Conservation (phyloP, 2,888 invertebrate species). For the Ashinkailepas kermadecensis region DNA sequence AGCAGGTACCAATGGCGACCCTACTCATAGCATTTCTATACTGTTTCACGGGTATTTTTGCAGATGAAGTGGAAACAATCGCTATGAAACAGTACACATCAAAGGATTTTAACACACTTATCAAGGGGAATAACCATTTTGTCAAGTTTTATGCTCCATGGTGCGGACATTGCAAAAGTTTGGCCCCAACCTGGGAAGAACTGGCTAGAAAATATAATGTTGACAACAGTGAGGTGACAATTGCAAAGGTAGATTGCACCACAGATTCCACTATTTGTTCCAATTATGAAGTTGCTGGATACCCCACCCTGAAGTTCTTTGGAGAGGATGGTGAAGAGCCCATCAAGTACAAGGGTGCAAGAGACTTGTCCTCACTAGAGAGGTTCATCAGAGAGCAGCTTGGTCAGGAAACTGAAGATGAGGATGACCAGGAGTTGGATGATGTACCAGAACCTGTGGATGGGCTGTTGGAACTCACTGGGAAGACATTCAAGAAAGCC, state of each 20-base stretch:
- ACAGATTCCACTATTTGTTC: conserved; percentile 59
- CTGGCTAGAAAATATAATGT: conserved; percentile 41
- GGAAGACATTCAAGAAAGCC: conserved; percentile 25
- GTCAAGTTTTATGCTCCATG: conserved; percentile 88
- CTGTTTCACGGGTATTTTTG: not conserved
- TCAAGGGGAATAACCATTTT: conserved; percentile 65
- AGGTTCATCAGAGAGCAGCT: conserved; percentile 69
- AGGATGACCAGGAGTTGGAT: conserved; percentile 35
- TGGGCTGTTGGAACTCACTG: conserved; percentile 56
- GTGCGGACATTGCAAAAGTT: conserved; percentile 76
- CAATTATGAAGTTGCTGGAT: conserved; percentile 66
- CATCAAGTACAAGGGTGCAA: conserved; percentile 66
- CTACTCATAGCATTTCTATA: not conserved
- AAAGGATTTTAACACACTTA: conserved; percentile 19
- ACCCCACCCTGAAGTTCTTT: conserved; percentile 64
- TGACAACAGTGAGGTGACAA: conserved; percentile 54
- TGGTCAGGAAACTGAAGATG: conserved; percentile 37
- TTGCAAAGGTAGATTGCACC: conserved; percentile 75
- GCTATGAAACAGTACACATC: conserved; percentile 18
- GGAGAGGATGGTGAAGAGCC: conserved; percentile 56
- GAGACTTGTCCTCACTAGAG: conserved; percentile 67
- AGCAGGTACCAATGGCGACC: not conserved
- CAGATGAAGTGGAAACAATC: not conserved
- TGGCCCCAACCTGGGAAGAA: conserved; percentile 67
- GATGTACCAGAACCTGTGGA: conserved; percentile 52